Conservation (phyloP, 2,888 invertebrate species). For the Idaea straminata region DNA sequence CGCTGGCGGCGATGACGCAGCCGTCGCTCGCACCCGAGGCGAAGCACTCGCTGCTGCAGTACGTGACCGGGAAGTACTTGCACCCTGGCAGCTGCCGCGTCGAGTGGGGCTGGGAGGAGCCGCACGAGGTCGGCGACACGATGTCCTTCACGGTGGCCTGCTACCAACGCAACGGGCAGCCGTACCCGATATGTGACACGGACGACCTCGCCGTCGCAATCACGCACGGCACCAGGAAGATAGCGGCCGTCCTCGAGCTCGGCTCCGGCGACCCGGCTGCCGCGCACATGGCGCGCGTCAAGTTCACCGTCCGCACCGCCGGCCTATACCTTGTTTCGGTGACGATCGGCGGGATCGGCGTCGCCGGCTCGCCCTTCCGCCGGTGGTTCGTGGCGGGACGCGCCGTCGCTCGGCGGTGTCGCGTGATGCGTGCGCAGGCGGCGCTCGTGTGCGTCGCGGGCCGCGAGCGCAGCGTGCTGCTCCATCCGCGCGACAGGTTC, state of each 20-base stretch:
- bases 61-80: constrained; percentile 94
- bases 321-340: constrained; percentile 94
- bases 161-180: constrained; percentile 95
- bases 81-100: constrained; percentile 93
- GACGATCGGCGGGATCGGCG: constrained; percentile 88
- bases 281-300: constrained; percentile 92
- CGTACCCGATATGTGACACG: constrained; percentile 96
- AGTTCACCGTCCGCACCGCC: constrained; percentile 94
- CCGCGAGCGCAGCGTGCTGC: constrained; percentile 86
- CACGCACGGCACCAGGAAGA: constrained; percentile 90
- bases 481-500: constrained; percentile 95
- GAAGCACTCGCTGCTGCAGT: constrained; percentile 92
- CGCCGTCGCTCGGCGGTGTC: constrained; percentile 90
- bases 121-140: constrained; percentile 92
- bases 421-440: constrained; percentile 84
- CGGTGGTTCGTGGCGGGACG: constrained; percentile 91
- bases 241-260: constrained; percentile 91
- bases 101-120: constrained; percentile 95
- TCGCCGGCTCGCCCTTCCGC: constrained; percentile 92
- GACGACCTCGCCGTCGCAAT: constrained; percentile 94
- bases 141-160: constrained; percentile 95
- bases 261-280: constrained; percentile 93
- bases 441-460: constrained; percentile 89
- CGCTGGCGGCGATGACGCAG: constrained; percentile 94
- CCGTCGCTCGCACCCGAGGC: constrained; percentile 94